A percentile compares a stretch with the other conserved stretches of the same genome.
Conservation (phyloP, 2,888 invertebrate species). For the Machimus atricapillus region DNA sequence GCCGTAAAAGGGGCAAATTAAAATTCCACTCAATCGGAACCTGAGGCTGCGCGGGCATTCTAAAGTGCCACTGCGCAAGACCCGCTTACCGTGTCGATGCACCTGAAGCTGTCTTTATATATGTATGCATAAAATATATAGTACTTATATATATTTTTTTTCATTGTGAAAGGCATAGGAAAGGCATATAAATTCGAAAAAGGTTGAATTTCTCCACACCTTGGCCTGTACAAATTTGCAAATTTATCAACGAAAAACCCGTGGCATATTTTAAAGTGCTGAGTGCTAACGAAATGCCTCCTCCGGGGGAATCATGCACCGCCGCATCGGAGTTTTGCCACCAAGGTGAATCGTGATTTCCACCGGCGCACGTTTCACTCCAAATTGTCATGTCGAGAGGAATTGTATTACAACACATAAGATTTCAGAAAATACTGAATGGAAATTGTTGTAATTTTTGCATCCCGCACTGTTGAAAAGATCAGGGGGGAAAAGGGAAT, state of each 20-base stretch:
- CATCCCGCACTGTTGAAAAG: conserved; percentile 1
- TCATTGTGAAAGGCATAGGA: conserved; percentile 19
- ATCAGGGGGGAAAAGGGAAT: not conserved
- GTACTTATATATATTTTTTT: not conserved
- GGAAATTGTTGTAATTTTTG: conserved; percentile 39
- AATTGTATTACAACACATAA: conserved; percentile 28
- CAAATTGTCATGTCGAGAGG: conserved; percentile 33
- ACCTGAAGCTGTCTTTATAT: not conserved
- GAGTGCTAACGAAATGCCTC: not conserved
- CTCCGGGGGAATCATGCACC: conserved; percentile 21
- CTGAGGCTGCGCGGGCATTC: conserved; percentile 7
- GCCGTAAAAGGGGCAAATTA: not conserved
- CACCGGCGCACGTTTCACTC: conserved; percentile 37
- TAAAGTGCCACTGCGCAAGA: conserved; percentile 11
- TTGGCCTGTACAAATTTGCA: conserved; percentile 32
- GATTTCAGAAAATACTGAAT: conserved; percentile 13
- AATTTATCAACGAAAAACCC: conserved; percentile 27
- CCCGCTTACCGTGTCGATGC: not conserved
- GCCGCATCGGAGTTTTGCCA: not conserved
- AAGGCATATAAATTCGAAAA: conserved; percentile 27
- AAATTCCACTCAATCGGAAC: conserved; percentile 6
- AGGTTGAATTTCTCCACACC: conserved; percentile 35
- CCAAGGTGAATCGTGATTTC: conserved; percentile 39
- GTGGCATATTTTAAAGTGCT: conserved; percentile 26
- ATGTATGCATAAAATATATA: not conserved